phyloP scores from a whole-genome alignment of 92 coral and sea anemone species.

The Paramuricea clavata region DNA sequence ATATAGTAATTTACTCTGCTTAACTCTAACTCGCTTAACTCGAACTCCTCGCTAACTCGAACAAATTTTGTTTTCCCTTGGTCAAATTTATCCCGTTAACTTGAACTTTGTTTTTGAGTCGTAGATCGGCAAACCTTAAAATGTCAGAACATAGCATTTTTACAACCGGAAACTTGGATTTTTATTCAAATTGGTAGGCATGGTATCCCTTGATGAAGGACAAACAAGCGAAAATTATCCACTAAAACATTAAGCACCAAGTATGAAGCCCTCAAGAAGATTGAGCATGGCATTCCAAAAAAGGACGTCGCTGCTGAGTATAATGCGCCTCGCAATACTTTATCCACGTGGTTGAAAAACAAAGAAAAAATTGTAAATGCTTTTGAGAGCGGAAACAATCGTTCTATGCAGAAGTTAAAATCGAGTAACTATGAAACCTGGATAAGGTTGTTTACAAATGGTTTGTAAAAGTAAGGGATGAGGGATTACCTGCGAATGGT shows the following conservation, averaged over 20 bases:
- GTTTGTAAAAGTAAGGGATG: constrained; percentile 66
- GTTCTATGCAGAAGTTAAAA: constrained; percentile 41
- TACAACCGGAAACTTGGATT: too few relatives aligned
- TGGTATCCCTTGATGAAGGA: neutral
- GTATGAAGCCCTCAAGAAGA: constrained; percentile 66
- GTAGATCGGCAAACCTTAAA: too few relatives aligned
- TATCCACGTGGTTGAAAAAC: constrained; percentile 63
- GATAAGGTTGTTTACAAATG: constrained; percentile 63
- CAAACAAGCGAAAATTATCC: constrained; percentile 47
- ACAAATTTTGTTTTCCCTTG: too few relatives aligned
- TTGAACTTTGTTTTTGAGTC: too few relatives aligned
- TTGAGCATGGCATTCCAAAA: constrained; percentile 54
- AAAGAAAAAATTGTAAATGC: constrained; percentile 65
- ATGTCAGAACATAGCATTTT: too few relatives aligned
- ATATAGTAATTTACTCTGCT: too few relatives aligned
- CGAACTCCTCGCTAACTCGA: too few relatives aligned
- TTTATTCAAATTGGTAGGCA: constrained; percentile 9
- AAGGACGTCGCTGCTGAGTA: constrained; percentile 63
- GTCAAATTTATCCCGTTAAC: too few relatives aligned
- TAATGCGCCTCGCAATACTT: constrained; percentile 61
- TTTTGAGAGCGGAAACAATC: constrained; percentile 51
- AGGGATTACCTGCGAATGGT: constrained; percentile 70
- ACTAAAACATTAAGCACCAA: constrained; percentile 55
- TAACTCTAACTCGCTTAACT: too few relatives aligned
- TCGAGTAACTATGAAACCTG: constrained; percentile 50